A percentile compares a stretch with the other conserved stretches of the same genome.
These are phyloP conservation scores for Phalanger gymnotis DNA, from an alignment of 2,797 vertebrate species.

Conservation along the genomic window DNA sequence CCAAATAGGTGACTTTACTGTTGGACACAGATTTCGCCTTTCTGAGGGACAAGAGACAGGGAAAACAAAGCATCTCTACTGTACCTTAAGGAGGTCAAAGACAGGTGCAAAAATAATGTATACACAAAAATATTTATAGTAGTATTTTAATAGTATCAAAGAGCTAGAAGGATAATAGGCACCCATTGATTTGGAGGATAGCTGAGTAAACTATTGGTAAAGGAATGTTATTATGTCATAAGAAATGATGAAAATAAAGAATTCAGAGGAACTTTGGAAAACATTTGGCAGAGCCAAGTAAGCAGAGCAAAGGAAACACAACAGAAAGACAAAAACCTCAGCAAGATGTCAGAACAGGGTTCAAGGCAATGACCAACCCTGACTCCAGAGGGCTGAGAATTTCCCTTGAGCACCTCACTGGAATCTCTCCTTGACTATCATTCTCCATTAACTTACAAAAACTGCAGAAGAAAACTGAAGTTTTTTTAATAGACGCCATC, in stretches of 20 bases:
- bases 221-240: not conserved
- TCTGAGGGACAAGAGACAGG: not conserved
- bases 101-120: not conserved
- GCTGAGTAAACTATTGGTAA: not conserved
- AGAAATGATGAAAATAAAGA: not conserved
- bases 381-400: not conserved
- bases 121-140: not conserved
- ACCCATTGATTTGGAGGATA: not conserved
- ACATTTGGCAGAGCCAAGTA: not conserved
- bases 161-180: not conserved
- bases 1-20: not conserved
- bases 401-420: not conserved
- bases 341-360: not conserved
- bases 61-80: not conserved
- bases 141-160: not conserved
- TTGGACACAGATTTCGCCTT: not conserved
- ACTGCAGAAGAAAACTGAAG: not conserved
- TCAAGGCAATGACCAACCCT: not conserved
- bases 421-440: not conserved
- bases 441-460: not conserved
- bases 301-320: not conserved
- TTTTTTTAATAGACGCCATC: not conserved
- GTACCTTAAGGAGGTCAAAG: not conserved
- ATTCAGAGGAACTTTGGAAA: not conserved
- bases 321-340: not conserved